phyloP scores from a whole-genome alignment of 2,113 vertebrate genomes.

The Tenrec ecaudatus region DNA sequence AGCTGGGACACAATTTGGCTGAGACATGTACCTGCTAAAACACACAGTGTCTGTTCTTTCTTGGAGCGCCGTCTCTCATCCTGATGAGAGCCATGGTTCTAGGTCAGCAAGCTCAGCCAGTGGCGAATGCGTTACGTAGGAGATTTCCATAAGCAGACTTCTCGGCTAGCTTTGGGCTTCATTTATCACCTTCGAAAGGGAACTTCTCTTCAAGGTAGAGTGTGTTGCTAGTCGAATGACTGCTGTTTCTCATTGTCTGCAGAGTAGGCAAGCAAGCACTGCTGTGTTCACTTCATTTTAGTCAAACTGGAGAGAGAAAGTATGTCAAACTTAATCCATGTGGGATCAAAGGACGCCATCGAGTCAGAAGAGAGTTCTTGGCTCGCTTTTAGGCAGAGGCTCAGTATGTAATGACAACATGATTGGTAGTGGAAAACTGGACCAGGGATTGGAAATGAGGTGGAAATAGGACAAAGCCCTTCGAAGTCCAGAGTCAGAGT shows the following conservation, averaged over 20 bases:
- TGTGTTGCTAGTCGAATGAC: not conserved
- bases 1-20: not conserved
- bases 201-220: not conserved
- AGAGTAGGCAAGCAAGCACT: not conserved
- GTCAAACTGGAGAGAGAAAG: conserved; percentile 24
- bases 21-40: conserved; percentile 7
- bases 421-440: not conserved
- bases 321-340: not conserved
- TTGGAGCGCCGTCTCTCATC: not conserved
- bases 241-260: not conserved
- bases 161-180: not conserved
- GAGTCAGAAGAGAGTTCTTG: too few relatives aligned
- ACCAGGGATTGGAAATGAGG: too few relatives aligned
- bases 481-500: conserved; percentile 9
- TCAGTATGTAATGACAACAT: too few relatives aligned
- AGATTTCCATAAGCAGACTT: conserved; percentile 47
- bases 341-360: not conserved
- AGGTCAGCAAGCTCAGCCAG: not conserved
- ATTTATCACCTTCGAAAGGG: conserved; percentile 40
- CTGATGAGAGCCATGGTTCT: not conserved
- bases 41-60: not conserved
- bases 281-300: not conserved
- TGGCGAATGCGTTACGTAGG: conserved; percentile 23
- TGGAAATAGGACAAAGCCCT: not conserved
- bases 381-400: too few relatives aligned